A percentile compares a stretch with the other conserved stretches of the same genome.
Conservation (phyloP, 2,888 invertebrate species). For the Thecocarcelia acutangulata region DNA sequence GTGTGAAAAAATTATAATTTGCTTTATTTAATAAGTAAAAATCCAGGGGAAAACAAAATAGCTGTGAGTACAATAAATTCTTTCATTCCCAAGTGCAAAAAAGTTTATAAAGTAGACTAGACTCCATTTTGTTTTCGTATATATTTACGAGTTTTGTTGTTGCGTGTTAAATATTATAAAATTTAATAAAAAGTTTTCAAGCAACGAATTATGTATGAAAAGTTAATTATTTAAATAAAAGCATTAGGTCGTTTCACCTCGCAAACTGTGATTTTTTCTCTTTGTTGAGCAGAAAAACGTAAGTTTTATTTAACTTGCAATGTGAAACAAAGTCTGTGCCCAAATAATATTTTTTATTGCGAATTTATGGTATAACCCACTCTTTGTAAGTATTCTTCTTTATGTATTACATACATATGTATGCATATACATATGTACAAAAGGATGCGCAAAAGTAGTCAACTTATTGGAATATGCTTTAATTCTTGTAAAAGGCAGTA, state of each 20-base stretch:
- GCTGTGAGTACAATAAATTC: slow-evolving; percentile 30
- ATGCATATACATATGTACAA: too few relatives aligned
- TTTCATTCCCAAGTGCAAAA: slow-evolving; percentile 17
- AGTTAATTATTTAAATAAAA: neutral
- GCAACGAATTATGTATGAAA: neutral
- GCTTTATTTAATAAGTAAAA: slow-evolving; percentile 41
- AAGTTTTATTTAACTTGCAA: too few relatives aligned
- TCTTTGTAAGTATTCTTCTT: too few relatives aligned
- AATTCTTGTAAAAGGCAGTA: too few relatives aligned
- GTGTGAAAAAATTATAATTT: slow-evolving; percentile 40
- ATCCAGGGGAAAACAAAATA: slow-evolving; percentile 46
- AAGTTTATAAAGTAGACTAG: slow-evolving; percentile 1
- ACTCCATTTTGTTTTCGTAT: slow-evolving; percentile 67
- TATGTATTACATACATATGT: too few relatives aligned
- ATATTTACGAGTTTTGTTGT: neutral
- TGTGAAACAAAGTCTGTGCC: too few relatives aligned
- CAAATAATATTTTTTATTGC: too few relatives aligned
- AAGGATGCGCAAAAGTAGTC: too few relatives aligned
- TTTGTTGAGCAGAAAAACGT: too few relatives aligned
- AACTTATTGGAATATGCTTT: too few relatives aligned
- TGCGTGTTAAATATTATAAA: slow-evolving; percentile 1
- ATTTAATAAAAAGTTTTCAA: neutral
- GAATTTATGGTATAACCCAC: too few relatives aligned
- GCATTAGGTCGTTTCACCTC: neutral
- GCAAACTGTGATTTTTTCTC: too few relatives aligned